A percentile compares a stretch with the other conserved stretches of the same genome.
Conservation (phyloP, 2,888 invertebrate species). For the Hemithea aestivaria region DNA sequence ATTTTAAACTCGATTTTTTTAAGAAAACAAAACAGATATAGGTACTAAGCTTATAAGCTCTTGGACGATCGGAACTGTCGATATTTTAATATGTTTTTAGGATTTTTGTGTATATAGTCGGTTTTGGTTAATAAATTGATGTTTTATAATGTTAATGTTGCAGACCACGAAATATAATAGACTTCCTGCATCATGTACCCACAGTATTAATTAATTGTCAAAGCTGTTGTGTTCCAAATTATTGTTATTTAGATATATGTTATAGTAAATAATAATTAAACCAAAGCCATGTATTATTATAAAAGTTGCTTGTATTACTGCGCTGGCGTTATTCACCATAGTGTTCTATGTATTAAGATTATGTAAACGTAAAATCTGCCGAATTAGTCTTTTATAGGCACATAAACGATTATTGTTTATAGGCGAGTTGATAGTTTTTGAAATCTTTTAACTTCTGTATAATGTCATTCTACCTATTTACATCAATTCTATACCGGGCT, state of each 20-base stretch:
- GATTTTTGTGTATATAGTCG: slow-evolving; percentile 62
- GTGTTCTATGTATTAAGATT: slow-evolving; percentile 63
- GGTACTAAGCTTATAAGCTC: slow-evolving; percentile 4
- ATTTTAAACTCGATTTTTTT: no score
- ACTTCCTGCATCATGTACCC: slow-evolving; percentile 19
- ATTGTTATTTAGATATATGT: slow-evolving; percentile 10
- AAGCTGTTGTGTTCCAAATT: slow-evolving; percentile 20
- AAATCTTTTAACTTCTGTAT: slow-evolving; percentile 54
- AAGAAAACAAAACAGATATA: no score
- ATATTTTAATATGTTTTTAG: slow-evolving; percentile 60
- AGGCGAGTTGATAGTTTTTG: slow-evolving; percentile 55
- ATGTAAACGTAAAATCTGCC: slow-evolving; percentile 59
- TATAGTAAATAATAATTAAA: slow-evolving; percentile 19
- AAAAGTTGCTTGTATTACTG: slow-evolving; percentile 27
- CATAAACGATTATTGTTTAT: slow-evolving; percentile 45
- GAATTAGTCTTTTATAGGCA: slow-evolving; percentile 72
- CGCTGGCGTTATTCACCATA: slow-evolving; percentile 56
- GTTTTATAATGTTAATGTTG: slow-evolving; percentile 72
- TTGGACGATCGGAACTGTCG: slow-evolving; percentile 37
- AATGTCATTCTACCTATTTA: slow-evolving; percentile 50
- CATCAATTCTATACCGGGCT: slow-evolving; percentile 44
- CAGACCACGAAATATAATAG: slow-evolving; percentile 43
- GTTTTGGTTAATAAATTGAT: slow-evolving; percentile 71
- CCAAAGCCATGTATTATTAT: slow-evolving; percentile 20
- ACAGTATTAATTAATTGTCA: slow-evolving; percentile 22